Evolutionary conservation across 2,888 invertebrate species (phyloP).

Genomic region (Temnothorax rugatulus): DNA sequence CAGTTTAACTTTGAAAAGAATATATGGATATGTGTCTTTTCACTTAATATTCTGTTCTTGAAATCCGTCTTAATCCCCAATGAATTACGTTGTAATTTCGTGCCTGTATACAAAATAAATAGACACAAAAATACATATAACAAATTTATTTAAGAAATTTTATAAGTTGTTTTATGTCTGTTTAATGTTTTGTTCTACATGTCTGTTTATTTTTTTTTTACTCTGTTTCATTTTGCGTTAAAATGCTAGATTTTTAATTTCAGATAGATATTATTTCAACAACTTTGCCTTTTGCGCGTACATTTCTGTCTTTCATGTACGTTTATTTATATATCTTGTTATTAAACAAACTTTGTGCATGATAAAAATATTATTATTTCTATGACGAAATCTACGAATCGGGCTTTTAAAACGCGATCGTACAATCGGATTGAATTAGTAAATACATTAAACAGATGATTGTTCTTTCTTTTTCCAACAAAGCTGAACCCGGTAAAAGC

Average conservation of each 20-base stretch:
- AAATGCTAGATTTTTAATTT: neutral
- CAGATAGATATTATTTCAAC: neutral
- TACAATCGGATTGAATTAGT: neutral
- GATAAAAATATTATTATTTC: conserved; percentile 20
- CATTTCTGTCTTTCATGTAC: neutral
- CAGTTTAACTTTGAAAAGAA: neutral
- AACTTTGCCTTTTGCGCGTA: neutral
- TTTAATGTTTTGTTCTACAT: neutral
- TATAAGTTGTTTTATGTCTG: neutral
- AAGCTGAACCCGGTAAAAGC: neutral
- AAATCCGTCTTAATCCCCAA: too few species aligned
- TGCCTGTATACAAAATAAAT: neutral
- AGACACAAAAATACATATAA: neutral
- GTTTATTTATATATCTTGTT: neutral
- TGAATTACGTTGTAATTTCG: neutral
- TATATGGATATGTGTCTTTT: neutral
- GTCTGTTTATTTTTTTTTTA: neutral
- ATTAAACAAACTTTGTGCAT: neutral
- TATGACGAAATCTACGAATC: neutral
- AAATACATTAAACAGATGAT: neutral
- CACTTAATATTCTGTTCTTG: too few species aligned
- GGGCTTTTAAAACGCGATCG: neutral
- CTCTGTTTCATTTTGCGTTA: neutral
- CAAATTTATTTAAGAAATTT: neutral
- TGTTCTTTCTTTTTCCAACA: neutral